Evolutionary conservation across 2,888 invertebrate species (phyloP), one percentile per base, ranked within the genome.

Genomic region (Plebejus anna): DNA sequence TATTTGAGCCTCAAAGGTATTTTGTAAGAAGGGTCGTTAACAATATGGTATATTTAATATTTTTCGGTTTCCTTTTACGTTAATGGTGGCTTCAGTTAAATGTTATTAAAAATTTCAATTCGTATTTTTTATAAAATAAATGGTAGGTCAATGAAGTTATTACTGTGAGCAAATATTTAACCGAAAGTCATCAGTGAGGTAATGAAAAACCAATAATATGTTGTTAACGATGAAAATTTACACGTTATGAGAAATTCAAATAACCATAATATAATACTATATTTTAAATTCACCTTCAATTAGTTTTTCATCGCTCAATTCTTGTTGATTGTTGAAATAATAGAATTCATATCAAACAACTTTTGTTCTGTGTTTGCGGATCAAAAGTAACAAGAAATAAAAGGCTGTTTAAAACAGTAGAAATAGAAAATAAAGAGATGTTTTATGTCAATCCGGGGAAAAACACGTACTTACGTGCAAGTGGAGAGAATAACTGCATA

Each of bases 171-270:
- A 55, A 73, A 73, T 55, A 73, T 55, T 55, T 51, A 73, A 73
- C 32, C 55, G 22, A 55, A 51, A 73, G 28, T 51, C 73, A 32
- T 51, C 51, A 28, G 16, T 51, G 36, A 51, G 32, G 73, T 73
- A 73, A 73, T 73, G 51, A 32, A 73, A 73, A 55, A 73, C 73
- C 73, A 55, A 73, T 73, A 73, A 51, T 71, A 38, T 7, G 28
- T 55, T 51, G 32, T 73, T 73, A 73, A 73, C 73, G 73, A 73
- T 28, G 73, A 51, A 73, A 51, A 51, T 73, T 55, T 16, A 72
- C 47, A 22, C 72, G 72, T 72, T 72, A 72, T 72, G 72, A 72
- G 72, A 72, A 38, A 22, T 72, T 28, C 32, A 47, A 72, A 51
- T 28, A 32, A 72, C 28, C 72, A n/a, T 71, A 16, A 5, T 47